Conservation (phyloP, 2,888 invertebrate species). For the Coelopa pilipes region DNA sequence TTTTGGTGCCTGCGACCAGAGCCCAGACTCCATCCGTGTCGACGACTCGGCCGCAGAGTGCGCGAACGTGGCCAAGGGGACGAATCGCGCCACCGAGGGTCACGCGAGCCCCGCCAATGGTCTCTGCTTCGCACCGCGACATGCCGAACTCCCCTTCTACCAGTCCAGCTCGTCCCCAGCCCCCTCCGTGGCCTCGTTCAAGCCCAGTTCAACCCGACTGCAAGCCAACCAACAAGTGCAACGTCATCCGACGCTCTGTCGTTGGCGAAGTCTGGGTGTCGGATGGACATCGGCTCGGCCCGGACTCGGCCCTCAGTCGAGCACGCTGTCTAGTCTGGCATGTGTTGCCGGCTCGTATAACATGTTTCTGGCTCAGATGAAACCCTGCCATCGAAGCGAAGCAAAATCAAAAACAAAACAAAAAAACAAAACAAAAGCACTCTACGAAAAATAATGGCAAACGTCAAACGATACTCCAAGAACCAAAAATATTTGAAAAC, state of each 20-base stretch:
- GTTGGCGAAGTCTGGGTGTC: background rate
- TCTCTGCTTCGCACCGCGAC: too few relatives aligned
- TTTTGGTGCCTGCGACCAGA: too few relatives aligned
- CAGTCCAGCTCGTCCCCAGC: too few relatives aligned
- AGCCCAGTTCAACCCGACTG: too few relatives aligned
- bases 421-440: background rate
- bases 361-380: constrained; percentile 1
- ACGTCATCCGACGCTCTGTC: background rate
- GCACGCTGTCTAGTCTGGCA: background rate
- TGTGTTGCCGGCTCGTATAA: background rate
- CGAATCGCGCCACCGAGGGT: too few relatives aligned
- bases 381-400: background rate
- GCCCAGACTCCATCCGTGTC: too few relatives aligned
- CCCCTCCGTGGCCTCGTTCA: too few relatives aligned
- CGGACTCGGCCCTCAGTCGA: background rate
- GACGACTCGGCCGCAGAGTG: too few relatives aligned
- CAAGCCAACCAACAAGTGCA: background rate
- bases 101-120: too few relatives aligned
- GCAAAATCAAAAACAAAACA: background rate
- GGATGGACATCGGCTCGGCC: background rate
- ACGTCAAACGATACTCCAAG: background rate
- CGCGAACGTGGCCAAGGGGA: too few relatives aligned
- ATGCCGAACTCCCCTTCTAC: too few relatives aligned
- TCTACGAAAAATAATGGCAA: background rate
- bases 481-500: background rate